These are phyloP conservation scores for Hanleya hanleyi DNA, from an alignment of 2,888 invertebrate species.

Conservation along the genomic window DNA sequence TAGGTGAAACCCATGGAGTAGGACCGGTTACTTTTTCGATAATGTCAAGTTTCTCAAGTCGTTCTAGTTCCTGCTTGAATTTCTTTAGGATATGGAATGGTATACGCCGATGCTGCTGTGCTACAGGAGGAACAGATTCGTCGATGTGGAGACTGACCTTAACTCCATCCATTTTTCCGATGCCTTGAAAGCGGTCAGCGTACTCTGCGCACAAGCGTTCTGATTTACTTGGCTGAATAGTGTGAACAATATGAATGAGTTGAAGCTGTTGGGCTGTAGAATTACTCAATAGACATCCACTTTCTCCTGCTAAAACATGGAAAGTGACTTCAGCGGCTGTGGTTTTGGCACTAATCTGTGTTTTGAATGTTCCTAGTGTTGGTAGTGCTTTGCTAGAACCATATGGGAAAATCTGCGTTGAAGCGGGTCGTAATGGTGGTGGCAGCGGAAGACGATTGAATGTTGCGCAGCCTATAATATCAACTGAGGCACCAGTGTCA, in stretches of 20 bases:
- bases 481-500: neutral
- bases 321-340: no score
- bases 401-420: neutral
- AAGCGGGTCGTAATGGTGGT: neutral
- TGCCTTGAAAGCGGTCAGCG: no score
- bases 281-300: no score
- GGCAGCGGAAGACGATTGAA: neutral
- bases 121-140: no score
- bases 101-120: neutral
- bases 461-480: neutral
- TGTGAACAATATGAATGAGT: no score
- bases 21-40: no score
- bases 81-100: neutral
- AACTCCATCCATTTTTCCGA: no score
- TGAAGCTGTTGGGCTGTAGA: no score
- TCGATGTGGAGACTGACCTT: no score
- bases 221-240: no score
- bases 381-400: neutral
- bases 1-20: neutral
- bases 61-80: neutral
- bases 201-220: no score
- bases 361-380: neutral
- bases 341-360: neutral
- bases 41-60: neutral
- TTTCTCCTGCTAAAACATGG: no score